phyloP scores from a whole-genome alignment of 1,140 invertebrate species.

The Leptinotarsa defecta region DNA sequence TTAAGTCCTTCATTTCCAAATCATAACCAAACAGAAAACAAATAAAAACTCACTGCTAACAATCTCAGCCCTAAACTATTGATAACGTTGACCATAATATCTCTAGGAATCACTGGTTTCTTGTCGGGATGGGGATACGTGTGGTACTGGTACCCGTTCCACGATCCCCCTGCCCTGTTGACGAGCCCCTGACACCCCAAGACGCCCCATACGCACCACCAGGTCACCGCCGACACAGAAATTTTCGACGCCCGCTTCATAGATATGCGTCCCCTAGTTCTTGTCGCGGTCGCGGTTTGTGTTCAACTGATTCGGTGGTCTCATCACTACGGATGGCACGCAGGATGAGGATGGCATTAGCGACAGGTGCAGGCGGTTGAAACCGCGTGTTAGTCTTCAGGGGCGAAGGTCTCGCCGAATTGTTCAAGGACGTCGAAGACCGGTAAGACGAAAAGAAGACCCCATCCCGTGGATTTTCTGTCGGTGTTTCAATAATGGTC shows the following conservation, averaged over 20 bases:
- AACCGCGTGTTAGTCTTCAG: not conserved
- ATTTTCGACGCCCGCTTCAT: not conserved
- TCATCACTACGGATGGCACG: not conserved
- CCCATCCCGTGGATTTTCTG: too few species aligned
- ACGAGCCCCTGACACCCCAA: not conserved
- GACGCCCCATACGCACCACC: not conserved
- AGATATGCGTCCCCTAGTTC: not conserved
- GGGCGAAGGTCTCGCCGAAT: not conserved
- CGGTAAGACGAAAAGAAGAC: too few species aligned
- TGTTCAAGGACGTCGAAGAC: not conserved
- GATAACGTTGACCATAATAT: conserved; percentile 77
- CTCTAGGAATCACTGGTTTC: conserved; percentile 37
- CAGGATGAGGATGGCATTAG: conserved; percentile 1
- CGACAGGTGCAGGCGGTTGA: not conserved
- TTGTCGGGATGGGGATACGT: conserved; percentile 23
- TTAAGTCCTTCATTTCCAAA: too few species aligned
- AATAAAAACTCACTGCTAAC: conserved; percentile 63
- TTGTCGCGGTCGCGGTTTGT: conserved; percentile 2
- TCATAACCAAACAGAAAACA: too few species aligned
- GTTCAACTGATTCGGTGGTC: not conserved
- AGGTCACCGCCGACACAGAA: not conserved
- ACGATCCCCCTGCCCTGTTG: not conserved
- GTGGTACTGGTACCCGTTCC: conserved; percentile 17
- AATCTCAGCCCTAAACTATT: conserved; percentile 74
- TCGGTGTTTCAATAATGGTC: too few species aligned